phyloP scores from a whole-genome alignment of 2,113 vertebrate species.

The Syngnathus scovelli region DNA sequence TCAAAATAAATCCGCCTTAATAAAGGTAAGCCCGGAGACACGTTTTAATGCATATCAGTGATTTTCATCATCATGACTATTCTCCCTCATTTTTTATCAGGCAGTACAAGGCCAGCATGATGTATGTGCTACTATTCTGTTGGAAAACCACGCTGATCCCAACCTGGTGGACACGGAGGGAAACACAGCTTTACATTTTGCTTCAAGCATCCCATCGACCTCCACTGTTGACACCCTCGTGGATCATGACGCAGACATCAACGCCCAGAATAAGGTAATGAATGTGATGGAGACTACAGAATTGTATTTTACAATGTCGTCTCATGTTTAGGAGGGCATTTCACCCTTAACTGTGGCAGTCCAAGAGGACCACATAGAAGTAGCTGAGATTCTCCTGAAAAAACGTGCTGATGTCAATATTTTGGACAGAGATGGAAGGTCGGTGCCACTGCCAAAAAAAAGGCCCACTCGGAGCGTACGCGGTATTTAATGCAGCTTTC shows the following conservation, averaged over 20 bases:
- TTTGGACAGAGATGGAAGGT: constrained; percentile 67
- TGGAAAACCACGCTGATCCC: constrained; percentile 79
- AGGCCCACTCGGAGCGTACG: not conserved
- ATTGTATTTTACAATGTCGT: not conserved
- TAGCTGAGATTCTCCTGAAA: constrained; percentile 79
- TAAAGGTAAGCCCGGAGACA: constrained; percentile 79
- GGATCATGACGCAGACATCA: constrained; percentile 68
- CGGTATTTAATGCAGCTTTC: not conserved
- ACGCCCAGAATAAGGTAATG: constrained; percentile 82
- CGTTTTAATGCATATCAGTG: not conserved
- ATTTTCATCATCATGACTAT: not conserved
- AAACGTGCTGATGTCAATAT: constrained; percentile 72
- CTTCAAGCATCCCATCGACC: constrained; percentile 63
- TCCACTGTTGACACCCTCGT: constrained; percentile 71
- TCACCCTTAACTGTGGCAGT: constrained; percentile 79
- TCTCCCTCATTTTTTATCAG: constrained; percentile 51
- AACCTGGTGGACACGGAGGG: constrained; percentile 73
- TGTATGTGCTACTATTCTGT: constrained; percentile 70
- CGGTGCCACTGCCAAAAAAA: not conserved
- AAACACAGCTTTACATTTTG: constrained; percentile 83
- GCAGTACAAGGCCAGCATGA: constrained; percentile 86
- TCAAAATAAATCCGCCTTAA: constrained; percentile 80
- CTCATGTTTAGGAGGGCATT: constrained; percentile 72
- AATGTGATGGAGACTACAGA: no score
- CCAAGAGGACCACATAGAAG: constrained; percentile 74